Percentiles rank a stretch among this genome's conserved stretches.
These are phyloP conservation scores for Lynx canadensis DNA, from an alignment of 2,113 vertebrate species.

Conservation along the genomic window DNA sequence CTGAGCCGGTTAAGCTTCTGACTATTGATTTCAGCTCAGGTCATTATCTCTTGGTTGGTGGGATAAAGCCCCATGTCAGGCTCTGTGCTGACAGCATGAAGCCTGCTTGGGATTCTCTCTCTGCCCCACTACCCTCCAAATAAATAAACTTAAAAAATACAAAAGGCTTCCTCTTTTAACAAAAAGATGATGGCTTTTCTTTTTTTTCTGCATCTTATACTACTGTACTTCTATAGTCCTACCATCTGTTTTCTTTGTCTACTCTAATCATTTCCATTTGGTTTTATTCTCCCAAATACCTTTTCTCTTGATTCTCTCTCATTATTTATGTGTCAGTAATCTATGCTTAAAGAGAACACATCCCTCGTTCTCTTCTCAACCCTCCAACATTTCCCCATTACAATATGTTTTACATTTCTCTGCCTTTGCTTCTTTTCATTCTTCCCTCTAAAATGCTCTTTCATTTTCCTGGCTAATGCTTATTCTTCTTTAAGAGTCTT, in stretches of 20 bases:
- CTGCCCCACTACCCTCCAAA: too few relatives aligned
- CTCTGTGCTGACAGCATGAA: too few relatives aligned
- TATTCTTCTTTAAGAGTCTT: neutral
- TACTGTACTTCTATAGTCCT: neutral
- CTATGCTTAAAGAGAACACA: neutral
- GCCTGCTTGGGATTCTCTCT: too few relatives aligned
- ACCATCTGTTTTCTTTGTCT: neutral
- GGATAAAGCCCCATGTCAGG: too few relatives aligned
- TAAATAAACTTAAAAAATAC: too few relatives aligned
- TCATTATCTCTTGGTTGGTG: too few relatives aligned
- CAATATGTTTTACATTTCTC: neutral
- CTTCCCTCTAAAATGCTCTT: neutral
- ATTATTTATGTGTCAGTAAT: neutral
- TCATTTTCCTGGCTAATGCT: neutral
- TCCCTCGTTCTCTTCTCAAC: neutral
- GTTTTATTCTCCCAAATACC: neutral
- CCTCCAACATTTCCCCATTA: neutral
- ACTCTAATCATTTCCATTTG: neutral
- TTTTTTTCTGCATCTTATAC: neutral
- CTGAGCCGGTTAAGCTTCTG: too few relatives aligned
- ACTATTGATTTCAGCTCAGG: too few relatives aligned
- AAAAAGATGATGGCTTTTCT: neutral
- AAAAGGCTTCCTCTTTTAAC: too few relatives aligned
- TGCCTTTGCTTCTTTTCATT: neutral
- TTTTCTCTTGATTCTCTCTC: neutral